A percentile compares a stretch with the other conserved stretches of the same genome.
Evolutionary conservation across 2,797 vertebrate species (phyloP).

Genomic region (Capromys pilorides): DNA sequence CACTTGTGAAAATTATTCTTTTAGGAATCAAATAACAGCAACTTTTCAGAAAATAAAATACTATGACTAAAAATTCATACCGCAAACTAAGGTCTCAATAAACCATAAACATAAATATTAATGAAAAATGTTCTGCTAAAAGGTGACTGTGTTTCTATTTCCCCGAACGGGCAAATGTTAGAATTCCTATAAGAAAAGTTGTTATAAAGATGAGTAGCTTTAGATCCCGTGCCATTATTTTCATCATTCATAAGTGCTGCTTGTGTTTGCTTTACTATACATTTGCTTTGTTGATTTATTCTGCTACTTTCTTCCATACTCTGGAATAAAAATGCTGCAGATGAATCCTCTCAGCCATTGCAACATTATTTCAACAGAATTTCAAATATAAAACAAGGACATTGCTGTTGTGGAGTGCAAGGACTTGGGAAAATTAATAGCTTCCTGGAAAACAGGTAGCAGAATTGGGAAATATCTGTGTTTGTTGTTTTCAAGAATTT

Average conservation of each 20-base stretch:
- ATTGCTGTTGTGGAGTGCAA: slow-evolving; percentile 32
- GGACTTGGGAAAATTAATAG: slow-evolving; percentile 44
- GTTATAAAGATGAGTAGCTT: slow-evolving; percentile 61
- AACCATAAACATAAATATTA: slow-evolving; percentile 19
- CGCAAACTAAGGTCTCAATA: not conserved
- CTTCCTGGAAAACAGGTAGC: not conserved
- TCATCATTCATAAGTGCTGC: slow-evolving; percentile 62
- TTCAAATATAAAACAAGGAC: slow-evolving; percentile 52
- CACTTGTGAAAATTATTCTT: not conserved
- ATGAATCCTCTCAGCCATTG: slow-evolving; percentile 66
- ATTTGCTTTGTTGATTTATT: slow-evolving; percentile 76
- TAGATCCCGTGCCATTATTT: slow-evolving; percentile 60
- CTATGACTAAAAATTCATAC: not conserved
- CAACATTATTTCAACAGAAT: slow-evolving; percentile 66
- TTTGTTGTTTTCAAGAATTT: not conserved
- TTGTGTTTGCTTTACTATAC: slow-evolving; percentile 59
- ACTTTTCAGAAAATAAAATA: slow-evolving; percentile 33
- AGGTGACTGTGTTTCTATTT: slow-evolving; percentile 49
- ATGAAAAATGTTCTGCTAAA: slow-evolving; percentile 21
- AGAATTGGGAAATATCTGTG: not conserved
- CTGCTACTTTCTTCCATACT: slow-evolving; percentile 64
- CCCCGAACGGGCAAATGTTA: not conserved
- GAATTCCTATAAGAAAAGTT: slow-evolving; percentile 59
- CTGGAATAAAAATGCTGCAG: slow-evolving; percentile 65
- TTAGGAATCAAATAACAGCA: not conserved